A percentile compares a stretch with the other conserved stretches of the same genome.
Conservation (phyloP, 2,113 vertebrate species). For the Condylura cristata region DNA sequence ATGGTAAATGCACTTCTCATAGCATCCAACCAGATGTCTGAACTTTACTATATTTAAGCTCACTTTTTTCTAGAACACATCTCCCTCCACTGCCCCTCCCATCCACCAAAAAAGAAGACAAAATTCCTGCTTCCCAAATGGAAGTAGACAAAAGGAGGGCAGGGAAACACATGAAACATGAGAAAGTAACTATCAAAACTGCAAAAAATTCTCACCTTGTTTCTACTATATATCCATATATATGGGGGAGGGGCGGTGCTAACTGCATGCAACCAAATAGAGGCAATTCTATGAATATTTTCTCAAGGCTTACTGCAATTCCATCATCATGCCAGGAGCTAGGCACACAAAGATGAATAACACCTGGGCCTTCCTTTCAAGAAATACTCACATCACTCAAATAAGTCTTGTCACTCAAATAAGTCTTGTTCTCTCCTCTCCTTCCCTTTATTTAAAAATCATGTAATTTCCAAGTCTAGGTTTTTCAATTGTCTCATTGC, state of each 20-base stretch:
- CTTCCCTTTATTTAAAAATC: neutral
- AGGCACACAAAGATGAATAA: neutral
- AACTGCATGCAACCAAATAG: conserved; percentile 11
- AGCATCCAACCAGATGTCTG: neutral
- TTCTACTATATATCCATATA: neutral
- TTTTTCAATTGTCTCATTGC: neutral
- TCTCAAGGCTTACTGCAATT: neutral
- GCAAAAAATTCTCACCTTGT: neutral
- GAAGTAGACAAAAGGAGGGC: neutral
- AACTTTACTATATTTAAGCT: neutral
- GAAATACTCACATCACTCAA: neutral
- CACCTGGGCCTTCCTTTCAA: neutral
- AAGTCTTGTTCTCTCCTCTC: neutral
- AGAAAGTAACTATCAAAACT: neutral
- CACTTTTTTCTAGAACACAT: neutral
- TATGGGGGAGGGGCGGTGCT: too few relatives aligned
- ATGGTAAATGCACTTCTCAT: neutral
- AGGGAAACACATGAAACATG: neutral
- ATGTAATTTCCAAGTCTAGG: neutral
- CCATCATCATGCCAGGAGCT: neutral
- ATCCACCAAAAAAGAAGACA: neutral
- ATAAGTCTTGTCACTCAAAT: too few relatives aligned
- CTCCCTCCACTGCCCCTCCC: too few relatives aligned
- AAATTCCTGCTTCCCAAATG: neutral
- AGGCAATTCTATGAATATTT: neutral